Evolutionary conservation across 2,888 invertebrate species (phyloP), one percentile per base, ranked within the genome.

Genomic region (Diogma glabrata): DNA sequence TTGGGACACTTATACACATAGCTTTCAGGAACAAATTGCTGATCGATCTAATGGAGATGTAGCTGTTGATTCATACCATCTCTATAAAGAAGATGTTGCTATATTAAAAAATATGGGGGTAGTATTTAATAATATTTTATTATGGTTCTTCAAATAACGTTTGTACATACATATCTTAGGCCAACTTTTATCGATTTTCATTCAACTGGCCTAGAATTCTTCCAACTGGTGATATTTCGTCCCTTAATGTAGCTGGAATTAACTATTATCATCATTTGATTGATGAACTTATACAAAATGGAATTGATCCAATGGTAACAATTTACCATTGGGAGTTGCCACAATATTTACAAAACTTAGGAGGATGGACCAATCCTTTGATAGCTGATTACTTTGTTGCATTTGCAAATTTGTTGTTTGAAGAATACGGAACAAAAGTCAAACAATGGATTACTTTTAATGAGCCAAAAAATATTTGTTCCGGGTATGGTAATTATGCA

Each of bases 391-490:
- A 75, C 68, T 76, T 73, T 51, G 69, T 66, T 51, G 70, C 72
- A 14, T 77, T 74, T 56, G 73, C 75, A 0, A 61, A 69, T 20
- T 43, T 73, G 33, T 65, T 67, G 0, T 77, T 64, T 55, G 58
- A 64, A 28, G 60, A 61, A 19, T 75, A 72, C 53, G 75, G 75
- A 4, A 73, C 74, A 53, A 67, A 73, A 53, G 75, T 63, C 0
- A 73, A 76, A 57, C 72, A 72, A 6, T 79, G 77, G 75, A 72
- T 77, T 10, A 79, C 79, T 0, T 72, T 78, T 52, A 79, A 80
- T 57, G 79, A 79, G 56, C 77, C 77, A 0, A 65, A 62, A 53
- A 64, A 69, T 53, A 64, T 67, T 38, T 72, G 71, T 49, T 61
- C 58, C 2, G 75, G 74, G 0, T 79, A 81, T 59, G 76, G 76